Percentiles rank a stretch among this genome's conserved stretches.
Evolutionary conservation across 37 sponge, comb jelly and placozoan species (phyloP).

Genomic region (Beroe ovata): DNA sequence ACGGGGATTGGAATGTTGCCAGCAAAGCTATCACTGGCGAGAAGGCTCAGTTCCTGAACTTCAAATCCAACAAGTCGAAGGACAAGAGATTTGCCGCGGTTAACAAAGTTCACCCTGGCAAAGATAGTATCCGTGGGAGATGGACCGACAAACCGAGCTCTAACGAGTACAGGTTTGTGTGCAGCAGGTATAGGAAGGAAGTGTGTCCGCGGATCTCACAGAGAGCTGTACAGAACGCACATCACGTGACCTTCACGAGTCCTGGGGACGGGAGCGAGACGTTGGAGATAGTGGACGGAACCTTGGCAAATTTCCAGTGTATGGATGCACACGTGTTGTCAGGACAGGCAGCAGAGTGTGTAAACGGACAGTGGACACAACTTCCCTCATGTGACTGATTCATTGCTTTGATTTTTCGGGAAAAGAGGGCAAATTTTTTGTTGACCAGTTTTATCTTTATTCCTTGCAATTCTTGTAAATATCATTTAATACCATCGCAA

Average conservation of each 20-base stretch:
- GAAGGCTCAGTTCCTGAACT: neutral
- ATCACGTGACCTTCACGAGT: neutral
- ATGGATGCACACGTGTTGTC: neutral
- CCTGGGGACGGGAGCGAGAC: neutral
- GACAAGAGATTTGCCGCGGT: neutral
- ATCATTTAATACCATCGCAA: too few relatives aligned
- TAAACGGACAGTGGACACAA: slow-evolving; percentile 11
- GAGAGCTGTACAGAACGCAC: neutral
- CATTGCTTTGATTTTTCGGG: too few relatives aligned
- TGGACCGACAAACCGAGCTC: neutral
- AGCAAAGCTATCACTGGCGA: neutral
- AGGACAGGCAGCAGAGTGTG: neutral
- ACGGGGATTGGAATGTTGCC: neutral
- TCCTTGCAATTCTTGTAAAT: too few relatives aligned
- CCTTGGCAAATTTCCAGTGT: neutral
- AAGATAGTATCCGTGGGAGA: neutral
- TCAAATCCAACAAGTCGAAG: neutral
- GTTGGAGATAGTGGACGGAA: neutral
- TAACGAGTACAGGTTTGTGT: neutral
- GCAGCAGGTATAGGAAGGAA: neutral
- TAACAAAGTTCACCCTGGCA: slow-evolving; percentile 1
- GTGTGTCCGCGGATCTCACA: slow-evolving; percentile 2
- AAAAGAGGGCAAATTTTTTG: too few relatives aligned
- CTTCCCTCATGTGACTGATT: slow-evolving; percentile 25
- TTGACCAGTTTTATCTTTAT: too few relatives aligned